Evolutionary conservation across 2,113 vertebrate genomes (phyloP).

Genomic region (Limnothrissa miodon): DNA sequence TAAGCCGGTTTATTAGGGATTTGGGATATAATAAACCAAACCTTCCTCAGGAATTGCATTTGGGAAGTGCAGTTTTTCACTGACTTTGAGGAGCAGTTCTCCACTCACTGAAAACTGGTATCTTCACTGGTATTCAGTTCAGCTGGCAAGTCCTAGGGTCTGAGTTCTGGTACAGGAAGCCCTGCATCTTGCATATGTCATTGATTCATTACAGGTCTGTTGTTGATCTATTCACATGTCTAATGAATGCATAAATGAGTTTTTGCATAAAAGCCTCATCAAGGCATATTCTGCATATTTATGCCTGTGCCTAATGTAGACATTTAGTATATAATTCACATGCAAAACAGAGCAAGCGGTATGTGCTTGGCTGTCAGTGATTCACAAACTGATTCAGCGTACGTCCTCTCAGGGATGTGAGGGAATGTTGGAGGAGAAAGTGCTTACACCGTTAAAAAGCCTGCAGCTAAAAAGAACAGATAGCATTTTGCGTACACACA

Average conservation of each 20-base stretch:
- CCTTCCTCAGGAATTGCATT: too few relatives aligned
- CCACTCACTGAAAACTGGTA: not conserved
- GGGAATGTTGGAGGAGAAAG: conserved; percentile 4
- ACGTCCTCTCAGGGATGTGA: not conserved
- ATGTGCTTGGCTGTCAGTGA: not conserved
- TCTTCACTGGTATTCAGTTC: not conserved
- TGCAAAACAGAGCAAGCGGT: not conserved
- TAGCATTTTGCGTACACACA: not conserved
- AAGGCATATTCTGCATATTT: not conserved
- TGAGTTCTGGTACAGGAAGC: not conserved
- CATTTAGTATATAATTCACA: not conserved
- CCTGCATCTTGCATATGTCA: not conserved
- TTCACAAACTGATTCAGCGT: not conserved
- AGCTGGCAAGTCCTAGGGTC: not conserved
- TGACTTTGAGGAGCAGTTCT: too few relatives aligned
- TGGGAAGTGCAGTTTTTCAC: too few relatives aligned
- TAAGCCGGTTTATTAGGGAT: too few relatives aligned
- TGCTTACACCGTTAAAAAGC: not conserved
- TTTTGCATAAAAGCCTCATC: not conserved
- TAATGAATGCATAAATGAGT: not conserved
- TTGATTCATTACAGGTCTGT: not conserved
- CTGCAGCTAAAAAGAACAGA: not conserved
- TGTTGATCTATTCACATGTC: not conserved
- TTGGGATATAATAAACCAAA: too few relatives aligned
- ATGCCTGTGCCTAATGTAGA: not conserved